Conservation (phyloP, 2,888 invertebrate species). For the Schizotus pectinicornis region DNA sequence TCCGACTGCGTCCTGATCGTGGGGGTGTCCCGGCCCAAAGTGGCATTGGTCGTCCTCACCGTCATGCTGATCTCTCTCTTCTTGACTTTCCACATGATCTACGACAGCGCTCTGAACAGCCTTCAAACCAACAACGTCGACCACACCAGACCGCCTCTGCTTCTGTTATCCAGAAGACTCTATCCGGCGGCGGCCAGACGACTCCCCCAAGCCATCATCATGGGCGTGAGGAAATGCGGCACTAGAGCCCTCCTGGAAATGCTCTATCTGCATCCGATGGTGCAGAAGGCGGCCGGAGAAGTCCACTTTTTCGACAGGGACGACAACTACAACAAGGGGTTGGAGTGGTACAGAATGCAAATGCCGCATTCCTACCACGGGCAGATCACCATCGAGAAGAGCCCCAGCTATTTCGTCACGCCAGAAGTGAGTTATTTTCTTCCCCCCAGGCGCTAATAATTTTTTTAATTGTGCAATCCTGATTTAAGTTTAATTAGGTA, state of each 20-base stretch:
- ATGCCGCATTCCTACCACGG: conserved; percentile 93
- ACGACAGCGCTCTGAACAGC: conserved; percentile 84
- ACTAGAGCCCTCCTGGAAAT: conserved; percentile 96
- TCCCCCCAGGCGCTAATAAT: too few relatives aligned
- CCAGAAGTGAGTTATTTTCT: conserved; percentile 79
- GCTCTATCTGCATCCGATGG: conserved; percentile 90
- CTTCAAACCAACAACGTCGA: conserved; percentile 65
- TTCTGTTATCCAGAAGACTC: conserved; percentile 52
- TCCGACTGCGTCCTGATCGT: conserved; percentile 85
- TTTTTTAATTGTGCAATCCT: background rate
- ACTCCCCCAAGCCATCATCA: conserved; percentile 83
- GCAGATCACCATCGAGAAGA: conserved; percentile 96
- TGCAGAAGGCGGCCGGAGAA: conserved; percentile 92
- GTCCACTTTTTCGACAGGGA: conserved; percentile 97
- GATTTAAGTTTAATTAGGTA: too few relatives aligned
- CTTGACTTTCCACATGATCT: conserved; percentile 83
- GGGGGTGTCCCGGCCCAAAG: conserved; percentile 83
- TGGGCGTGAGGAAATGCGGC: conserved; percentile 96
- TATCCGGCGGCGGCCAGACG: conserved; percentile 69
- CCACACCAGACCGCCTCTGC: conserved; percentile 59
- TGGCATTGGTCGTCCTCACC: conserved; percentile 80
- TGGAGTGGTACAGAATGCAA: conserved; percentile 94
- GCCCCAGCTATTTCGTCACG: conserved; percentile 96
- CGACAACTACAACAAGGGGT: conserved; percentile 88
- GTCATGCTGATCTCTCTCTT: conserved; percentile 82